Conservation (phyloP, 2,797 vertebrate species). For the Eulemur albifrons region DNA sequence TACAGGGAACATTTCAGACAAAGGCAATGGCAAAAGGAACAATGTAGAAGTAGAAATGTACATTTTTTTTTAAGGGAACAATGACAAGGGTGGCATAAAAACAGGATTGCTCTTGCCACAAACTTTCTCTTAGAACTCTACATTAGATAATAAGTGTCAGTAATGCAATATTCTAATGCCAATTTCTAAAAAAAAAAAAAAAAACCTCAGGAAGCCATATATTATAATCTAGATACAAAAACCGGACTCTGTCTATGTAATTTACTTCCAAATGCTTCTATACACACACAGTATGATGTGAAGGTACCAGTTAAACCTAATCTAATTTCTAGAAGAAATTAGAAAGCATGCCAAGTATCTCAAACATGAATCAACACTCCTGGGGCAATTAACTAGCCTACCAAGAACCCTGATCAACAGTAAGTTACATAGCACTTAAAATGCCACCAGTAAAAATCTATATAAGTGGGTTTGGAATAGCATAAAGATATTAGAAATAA, state of each 20-base stretch:
- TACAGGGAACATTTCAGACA: not conserved
- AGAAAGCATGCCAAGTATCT: not conserved
- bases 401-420: not conserved
- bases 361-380: not conserved
- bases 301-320: not conserved
- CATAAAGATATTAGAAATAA: constrained; percentile 5
- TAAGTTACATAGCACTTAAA: not conserved
- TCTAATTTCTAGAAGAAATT: not conserved
- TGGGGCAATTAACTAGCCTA: not conserved
- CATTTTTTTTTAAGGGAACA: not conserved
- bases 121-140: not conserved
- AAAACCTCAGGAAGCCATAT: not conserved
- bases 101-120: not conserved
- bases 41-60: not conserved
- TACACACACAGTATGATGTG: not conserved
- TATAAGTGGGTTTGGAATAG: not conserved
- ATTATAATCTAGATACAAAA: not conserved
- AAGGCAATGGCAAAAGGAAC: not conserved
- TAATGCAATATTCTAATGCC: not conserved
- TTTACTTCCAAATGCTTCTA: not conserved
- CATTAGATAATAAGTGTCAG: not conserved
- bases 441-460: not conserved
- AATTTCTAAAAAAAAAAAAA: not conserved
- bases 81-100: not conserved
- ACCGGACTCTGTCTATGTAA: not conserved